These are phyloP conservation scores for Paracyclopina nana DNA, from an alignment of 1,140 invertebrate species.

Conservation along the genomic window DNA sequence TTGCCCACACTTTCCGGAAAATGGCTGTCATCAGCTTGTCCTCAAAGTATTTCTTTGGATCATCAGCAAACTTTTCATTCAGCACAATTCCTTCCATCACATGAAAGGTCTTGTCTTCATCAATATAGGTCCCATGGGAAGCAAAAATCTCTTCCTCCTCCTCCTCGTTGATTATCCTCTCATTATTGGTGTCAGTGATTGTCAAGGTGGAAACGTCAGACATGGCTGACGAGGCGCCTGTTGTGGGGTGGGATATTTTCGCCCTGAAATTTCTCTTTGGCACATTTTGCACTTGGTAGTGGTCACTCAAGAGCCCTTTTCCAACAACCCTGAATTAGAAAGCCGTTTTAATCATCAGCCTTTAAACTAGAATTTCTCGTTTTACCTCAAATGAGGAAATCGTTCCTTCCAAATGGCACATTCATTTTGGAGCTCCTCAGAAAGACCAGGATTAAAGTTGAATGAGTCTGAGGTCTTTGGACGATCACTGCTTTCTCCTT, in stretches of 20 bases:
- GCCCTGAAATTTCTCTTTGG: too few species aligned
- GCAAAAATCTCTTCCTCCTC: not conserved
- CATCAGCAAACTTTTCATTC: not conserved
- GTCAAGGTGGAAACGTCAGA: too few species aligned
- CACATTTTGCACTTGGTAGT: too few species aligned
- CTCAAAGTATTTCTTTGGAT: slow-evolving; percentile 1
- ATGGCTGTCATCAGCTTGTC: not conserved
- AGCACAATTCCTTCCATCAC: not conserved
- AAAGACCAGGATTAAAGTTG: not conserved
- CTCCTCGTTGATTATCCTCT: too few species aligned
- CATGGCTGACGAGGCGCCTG: too few species aligned
- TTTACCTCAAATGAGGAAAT: slow-evolving; percentile 11
- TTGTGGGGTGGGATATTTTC: too few species aligned
- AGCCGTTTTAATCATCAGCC: too few species aligned
- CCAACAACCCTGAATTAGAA: too few species aligned
- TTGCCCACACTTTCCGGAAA: not conserved
- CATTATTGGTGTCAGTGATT: too few species aligned
- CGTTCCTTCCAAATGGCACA: not conserved
- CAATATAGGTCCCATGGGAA: not conserved
- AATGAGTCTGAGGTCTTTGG: not conserved
- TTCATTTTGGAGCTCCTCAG: not conserved
- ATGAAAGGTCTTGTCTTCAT: not conserved
- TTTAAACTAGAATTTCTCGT: not conserved
- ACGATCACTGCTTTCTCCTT: not conserved
- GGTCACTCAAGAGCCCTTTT: too few species aligned